Conservation (phyloP, 2,888 invertebrate genomes). For the Papilio elwesi region DNA sequence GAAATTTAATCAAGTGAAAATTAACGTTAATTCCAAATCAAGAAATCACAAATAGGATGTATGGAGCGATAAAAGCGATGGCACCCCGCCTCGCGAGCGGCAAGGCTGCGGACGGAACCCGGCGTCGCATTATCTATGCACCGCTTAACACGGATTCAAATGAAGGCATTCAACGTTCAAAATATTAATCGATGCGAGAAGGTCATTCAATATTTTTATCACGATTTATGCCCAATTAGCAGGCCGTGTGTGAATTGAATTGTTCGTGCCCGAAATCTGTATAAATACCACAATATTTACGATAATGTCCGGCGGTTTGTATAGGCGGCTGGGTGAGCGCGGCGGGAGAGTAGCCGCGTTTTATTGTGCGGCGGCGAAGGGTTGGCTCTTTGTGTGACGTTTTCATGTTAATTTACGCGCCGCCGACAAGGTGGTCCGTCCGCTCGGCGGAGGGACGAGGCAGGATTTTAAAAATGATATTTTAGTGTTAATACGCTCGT, state of each 20-base stretch:
- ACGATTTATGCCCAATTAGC: conserved; percentile 82
- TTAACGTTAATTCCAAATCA: conserved; percentile 50
- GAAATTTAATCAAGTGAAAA: conserved; percentile 57
- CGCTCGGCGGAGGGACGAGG: conserved; percentile 53
- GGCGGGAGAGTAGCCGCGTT: conserved; percentile 67
- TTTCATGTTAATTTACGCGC: conserved; percentile 66
- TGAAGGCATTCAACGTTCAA: conserved; percentile 73
- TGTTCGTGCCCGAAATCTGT: conserved; percentile 81
- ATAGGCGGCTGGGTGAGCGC: conserved; percentile 68
- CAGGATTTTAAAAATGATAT: conserved; percentile 71
- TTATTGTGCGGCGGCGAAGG: conserved; percentile 78
- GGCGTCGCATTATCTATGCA: conserved; percentile 70
- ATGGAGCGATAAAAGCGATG: conserved; percentile 17
- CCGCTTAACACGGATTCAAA: conserved; percentile 71
- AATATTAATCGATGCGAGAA: conserved; percentile 79
- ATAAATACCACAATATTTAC: conserved; percentile 84
- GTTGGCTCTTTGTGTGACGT: conserved; percentile 79
- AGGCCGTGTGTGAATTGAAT: conserved; percentile 82
- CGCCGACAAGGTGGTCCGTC: conserved; percentile 76
- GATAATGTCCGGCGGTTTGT: conserved; percentile 77
- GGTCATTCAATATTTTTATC: conserved; percentile 81
- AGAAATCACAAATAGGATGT: conserved; percentile 39
- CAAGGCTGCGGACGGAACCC: background rate
- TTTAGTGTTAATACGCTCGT: conserved; percentile 76
- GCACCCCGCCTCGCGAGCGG: background rate